Conservation (phyloP, 2,888 invertebrate species). For the Elmis aenea region DNA sequence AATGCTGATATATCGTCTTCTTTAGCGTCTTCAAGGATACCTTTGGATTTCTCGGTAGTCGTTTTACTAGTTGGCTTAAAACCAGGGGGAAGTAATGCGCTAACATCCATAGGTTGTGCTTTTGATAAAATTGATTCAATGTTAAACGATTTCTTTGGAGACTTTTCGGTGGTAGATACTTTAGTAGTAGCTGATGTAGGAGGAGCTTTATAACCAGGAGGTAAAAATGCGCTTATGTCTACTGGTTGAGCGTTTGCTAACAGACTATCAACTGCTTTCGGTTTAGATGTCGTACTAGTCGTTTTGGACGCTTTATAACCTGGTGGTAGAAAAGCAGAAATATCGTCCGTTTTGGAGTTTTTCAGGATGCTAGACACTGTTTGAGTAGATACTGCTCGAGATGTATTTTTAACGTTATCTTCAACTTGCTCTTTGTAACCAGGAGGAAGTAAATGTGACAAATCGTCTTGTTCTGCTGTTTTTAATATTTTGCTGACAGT, state of each 20-base stretch:
- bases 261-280: constrained; percentile 12
- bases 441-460: constrained; percentile 52
- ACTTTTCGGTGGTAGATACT: constrained; percentile 5
- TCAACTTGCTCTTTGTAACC: no score
- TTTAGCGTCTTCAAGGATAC: constrained; percentile 46
- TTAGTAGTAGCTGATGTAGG: constrained; percentile 27
- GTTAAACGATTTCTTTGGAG: constrained; percentile 3
- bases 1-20: constrained; percentile 57
- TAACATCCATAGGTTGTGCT: constrained; percentile 44
- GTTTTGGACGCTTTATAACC: constrained; percentile 52
- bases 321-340: constrained; percentile 60
- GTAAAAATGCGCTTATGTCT: constrained; percentile 58
- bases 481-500: constrained; percentile 14
- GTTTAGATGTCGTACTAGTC: constrained; percentile 12
- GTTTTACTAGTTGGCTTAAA: constrained; percentile 40
- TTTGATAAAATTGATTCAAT: constrained; percentile 16
- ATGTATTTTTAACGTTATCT: no score
- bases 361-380: constrained; percentile 48
- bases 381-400: no score
- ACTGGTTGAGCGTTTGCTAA: constrained; percentile 33
- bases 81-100: constrained; percentile 45
- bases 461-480: constrained; percentile 24
- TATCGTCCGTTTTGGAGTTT: constrained; percentile 53
- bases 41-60: constrained; percentile 45
- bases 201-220: constrained; percentile 57